Evolutionary conservation across 2,888 invertebrate species (phyloP), one percentile per base, ranked within the genome.

Genomic region (Clusia tigrina): DNA sequence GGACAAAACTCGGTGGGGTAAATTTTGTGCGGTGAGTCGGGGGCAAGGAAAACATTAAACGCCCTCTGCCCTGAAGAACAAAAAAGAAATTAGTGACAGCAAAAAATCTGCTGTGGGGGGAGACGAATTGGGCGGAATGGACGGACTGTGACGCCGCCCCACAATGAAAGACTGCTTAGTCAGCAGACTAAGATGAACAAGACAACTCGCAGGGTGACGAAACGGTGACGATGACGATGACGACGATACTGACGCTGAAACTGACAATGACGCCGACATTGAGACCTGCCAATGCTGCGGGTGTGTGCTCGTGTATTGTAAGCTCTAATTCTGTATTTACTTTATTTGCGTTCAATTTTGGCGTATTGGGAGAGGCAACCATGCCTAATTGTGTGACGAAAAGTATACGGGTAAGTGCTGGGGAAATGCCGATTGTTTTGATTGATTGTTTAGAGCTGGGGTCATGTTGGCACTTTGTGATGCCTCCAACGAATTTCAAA

Each of bases 341-440:
- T 57, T 46, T 58, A 32, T 15, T 48, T 58, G 20, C 12, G 12
- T 38, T 56, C 17, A 18, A 20, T 52, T 17, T 53, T 53, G 32
- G 32, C 12, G 6, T 32, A 12, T 32, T 32, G 6, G 32, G 12
- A 22, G 26, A 18, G 18, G 32, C 54, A 70, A 74, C 78, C 77
- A 72, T 77, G 73, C 71, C 78, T 81, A 81, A 81, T 81, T 81
- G 79, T n/a, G n/a, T n/a, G n/a, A 75, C 72, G 73, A 73, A 69
- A 68, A 72, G 71, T 68, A 65, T 62, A 67, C 5, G 51, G n/a
- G n/a, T n/a, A n/a, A n/a, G n/a, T n/a, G n/a, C n/a, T n/a, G n/a
- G n/a, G n/a, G 20, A 20, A 48, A 48, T 54, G 15, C 65, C 69
- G 73, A 73, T 74, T 76, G 32, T 54, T 18, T 17, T 54, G 24